Conservation (phyloP, 2,888 invertebrate species). For the Eupithecia abbreviata region DNA sequence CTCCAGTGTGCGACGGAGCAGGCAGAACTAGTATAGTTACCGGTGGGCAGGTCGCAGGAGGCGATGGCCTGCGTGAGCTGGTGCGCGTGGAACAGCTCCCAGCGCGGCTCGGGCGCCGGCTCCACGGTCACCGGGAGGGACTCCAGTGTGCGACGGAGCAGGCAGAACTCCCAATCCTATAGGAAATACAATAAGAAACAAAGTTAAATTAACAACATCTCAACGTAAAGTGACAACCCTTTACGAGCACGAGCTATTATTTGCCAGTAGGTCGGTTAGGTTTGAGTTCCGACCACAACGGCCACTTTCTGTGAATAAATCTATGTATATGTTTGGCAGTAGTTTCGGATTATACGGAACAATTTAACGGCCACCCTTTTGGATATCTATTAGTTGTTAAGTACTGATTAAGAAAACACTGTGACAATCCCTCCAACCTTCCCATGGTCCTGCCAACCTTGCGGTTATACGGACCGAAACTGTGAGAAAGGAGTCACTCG, state of each 20-base stretch:
- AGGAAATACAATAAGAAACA: neutral
- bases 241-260: neutral
- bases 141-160: conserved; percentile 70
- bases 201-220: neutral
- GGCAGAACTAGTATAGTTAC: conserved; percentile 45
- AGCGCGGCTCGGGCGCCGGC: conserved; percentile 66
- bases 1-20: conserved; percentile 70
- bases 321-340: too few species aligned
- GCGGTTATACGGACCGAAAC: too few species aligned
- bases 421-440: too few species aligned
- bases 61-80: conserved; percentile 72
- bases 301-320: neutral
- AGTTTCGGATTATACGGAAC: neutral
- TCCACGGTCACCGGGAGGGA: conserved; percentile 65
- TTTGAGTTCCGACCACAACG: neutral
- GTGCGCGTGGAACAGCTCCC: conserved; percentile 76
- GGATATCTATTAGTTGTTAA: too few species aligned
- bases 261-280: neutral
- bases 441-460: too few species aligned
- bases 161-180: conserved; percentile 76
- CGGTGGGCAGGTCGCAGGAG: conserved; percentile 71
- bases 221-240: neutral
- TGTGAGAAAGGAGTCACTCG: too few species aligned
- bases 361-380: too few species aligned
- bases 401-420: too few species aligned